Evolutionary conservation across 2,888 invertebrate genomes (phyloP).

Genomic region (Bhutanitis thaidina): DNA sequence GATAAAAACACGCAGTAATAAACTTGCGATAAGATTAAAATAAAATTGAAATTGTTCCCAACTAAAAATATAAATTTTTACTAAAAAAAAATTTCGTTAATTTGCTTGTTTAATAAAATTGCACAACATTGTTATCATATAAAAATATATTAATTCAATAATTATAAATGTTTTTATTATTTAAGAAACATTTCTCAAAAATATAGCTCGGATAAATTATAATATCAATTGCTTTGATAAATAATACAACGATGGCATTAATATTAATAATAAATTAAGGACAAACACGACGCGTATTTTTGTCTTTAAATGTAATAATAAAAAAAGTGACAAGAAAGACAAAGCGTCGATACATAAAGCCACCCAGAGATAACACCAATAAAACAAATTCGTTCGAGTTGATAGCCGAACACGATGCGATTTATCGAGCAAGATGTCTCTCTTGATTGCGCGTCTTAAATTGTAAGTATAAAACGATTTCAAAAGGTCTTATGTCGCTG

Average conservation of each 20-base stretch:
- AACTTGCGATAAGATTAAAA: neutral
- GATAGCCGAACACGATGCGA: constrained; percentile 5
- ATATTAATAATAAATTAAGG: neutral
- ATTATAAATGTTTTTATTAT: too few species aligned
- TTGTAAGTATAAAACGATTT: constrained; percentile 31
- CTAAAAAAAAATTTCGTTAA: too few species aligned
- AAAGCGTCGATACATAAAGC: constrained; percentile 59
- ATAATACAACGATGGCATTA: too few species aligned
- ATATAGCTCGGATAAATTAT: too few species aligned
- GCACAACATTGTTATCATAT: too few species aligned
- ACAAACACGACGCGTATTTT: neutral
- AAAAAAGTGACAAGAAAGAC: constrained; percentile 7
- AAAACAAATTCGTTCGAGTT: constrained; percentile 51
- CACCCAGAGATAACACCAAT: constrained; percentile 46
- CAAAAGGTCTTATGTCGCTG: constrained; percentile 18
- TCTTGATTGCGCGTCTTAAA: constrained; percentile 58
- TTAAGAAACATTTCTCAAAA: too few species aligned
- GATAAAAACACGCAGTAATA: neutral
- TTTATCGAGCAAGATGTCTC: constrained; percentile 51
- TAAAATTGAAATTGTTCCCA: too few species aligned
- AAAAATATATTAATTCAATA: too few species aligned
- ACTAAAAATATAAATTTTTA: too few species aligned
- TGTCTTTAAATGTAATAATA: neutral
- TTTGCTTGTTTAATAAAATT: too few species aligned
- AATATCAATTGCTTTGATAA: too few species aligned